Conservation (phyloP, 2,113 vertebrate species). For the Solenodon paradoxus region DNA sequence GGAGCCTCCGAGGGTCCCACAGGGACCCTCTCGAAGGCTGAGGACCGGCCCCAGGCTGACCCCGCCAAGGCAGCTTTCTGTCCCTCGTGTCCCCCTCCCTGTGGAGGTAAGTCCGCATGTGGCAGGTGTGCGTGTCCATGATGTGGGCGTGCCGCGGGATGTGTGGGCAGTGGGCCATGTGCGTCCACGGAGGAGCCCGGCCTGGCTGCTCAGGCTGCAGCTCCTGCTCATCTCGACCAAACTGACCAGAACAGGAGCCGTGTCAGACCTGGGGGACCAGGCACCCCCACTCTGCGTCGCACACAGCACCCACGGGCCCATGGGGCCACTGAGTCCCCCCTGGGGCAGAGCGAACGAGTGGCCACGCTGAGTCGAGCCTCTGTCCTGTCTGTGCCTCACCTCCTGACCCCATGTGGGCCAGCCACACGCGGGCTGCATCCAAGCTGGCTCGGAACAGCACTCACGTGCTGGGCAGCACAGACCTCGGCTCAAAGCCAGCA, state of each 20-base stretch:
- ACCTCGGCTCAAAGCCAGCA: not conserved
- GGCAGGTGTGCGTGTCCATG: not conserved
- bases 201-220: not conserved
- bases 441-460: not conserved
- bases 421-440: not conserved
- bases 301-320: rapidly evolving
- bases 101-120: not conserved
- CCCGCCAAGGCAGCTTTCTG: not conserved
- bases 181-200: not conserved
- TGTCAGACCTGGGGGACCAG: not conserved
- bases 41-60: not conserved
- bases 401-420: no score
- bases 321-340: not conserved
- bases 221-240: not conserved
- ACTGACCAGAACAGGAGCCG: not conserved
- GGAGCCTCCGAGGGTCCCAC: no score
- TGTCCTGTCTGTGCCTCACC: not conserved
- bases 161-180: not conserved
- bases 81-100: not conserved
- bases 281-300: rapidly evolving
- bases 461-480: not conserved
- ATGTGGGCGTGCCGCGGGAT: no score
- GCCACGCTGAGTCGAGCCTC: not conserved
- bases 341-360: rapidly evolving
- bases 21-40: not conserved